Conservation (phyloP, 2,113 vertebrate species). For the Echinops telfairi region DNA sequence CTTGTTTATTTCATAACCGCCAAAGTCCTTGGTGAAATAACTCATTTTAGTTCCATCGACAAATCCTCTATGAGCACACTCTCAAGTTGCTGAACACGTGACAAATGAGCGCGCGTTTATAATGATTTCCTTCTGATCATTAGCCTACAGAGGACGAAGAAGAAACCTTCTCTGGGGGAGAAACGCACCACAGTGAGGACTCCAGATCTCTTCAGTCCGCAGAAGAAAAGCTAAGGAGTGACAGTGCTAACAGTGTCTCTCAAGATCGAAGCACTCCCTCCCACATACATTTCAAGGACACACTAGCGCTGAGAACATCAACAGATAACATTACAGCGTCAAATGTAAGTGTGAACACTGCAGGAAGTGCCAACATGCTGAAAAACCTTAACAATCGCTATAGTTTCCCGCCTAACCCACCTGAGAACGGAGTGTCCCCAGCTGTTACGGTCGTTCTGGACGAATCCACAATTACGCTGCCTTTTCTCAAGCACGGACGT, state of each 20-base stretch:
- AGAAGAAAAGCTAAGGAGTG: slow-evolving; percentile 65
- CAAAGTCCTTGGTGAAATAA: neutral
- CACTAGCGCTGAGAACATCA: slow-evolving; percentile 43
- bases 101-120: slow-evolving; percentile 38
- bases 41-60: neutral
- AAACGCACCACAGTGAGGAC: slow-evolving; percentile 69
- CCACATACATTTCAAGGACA: slow-evolving; percentile 59
- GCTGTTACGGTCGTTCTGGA: neutral
- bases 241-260: slow-evolving; percentile 19
- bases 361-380: slow-evolving; percentile 58
- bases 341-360: slow-evolving; percentile 40
- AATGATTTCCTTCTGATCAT: slow-evolving; percentile 45
- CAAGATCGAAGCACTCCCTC: slow-evolving; percentile 54
- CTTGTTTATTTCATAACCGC: neutral
- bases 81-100: slow-evolving; percentile 7
- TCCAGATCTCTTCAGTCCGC: slow-evolving; percentile 11
- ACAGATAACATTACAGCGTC: slow-evolving; percentile 51
- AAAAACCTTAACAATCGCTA: slow-evolving; percentile 57
- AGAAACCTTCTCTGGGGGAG: slow-evolving; percentile 57
- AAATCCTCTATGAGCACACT: slow-evolving; percentile 16
- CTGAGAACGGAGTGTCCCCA: slow-evolving; percentile 44
- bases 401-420: slow-evolving; percentile 32
- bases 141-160: slow-evolving; percentile 76
- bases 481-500: slow-evolving; percentile 62
- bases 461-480: slow-evolving; percentile 51